Evolutionary conservation across 1,140 invertebrate genomes (phyloP), one percentile per base, ranked within the genome.

Genomic region (Acromyrmex echinatior): DNA sequence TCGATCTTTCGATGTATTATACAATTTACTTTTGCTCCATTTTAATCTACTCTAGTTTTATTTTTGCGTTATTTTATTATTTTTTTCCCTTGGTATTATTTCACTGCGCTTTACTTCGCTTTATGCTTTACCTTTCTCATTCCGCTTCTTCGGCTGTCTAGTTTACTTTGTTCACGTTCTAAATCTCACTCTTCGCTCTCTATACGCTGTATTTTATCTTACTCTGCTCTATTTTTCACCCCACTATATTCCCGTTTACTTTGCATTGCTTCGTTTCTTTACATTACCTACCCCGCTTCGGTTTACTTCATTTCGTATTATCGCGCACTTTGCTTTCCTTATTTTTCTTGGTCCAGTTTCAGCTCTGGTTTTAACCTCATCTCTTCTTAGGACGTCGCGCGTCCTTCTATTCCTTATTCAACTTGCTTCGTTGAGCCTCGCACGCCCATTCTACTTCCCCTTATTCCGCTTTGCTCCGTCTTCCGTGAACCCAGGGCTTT

Each of bases 401-500:
- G 28, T 35, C 25, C 25, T 25, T 60, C 39, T 51, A 56, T 62
- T 74, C 68, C 68, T 60, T 39, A 39, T 70, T 76, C 39, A 58
- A 21, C 56, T 84, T 74, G 25, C 80, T 81, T 74, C 80, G 80
- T 74, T 84, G 78, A 70, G 79, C 53, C 70, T 73, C 45, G 25
- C 68, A 18, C 79, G 39, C 35, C 45, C 45, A 73, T 73, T 82
- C 51, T 82, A 58, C 80, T 74, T 21, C 35, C 35, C 39, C 68
- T 53, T 82, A 58, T 82, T 84, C 70, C 56, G 39, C 68, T 74
- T 84, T 51, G 56, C 56, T 84, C 56, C 35, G 80, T 76, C 80
- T 76, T 39, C 56, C 80, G 70, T 62, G 80, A 84, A 84, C 25
- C 56, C 56, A 58, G 73, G 80, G 80, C 70, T 84, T 84, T 84